Evolutionary conservation across 2,797 vertebrate species (phyloP).

Genomic region (Geotrypetes seraphini): DNA sequence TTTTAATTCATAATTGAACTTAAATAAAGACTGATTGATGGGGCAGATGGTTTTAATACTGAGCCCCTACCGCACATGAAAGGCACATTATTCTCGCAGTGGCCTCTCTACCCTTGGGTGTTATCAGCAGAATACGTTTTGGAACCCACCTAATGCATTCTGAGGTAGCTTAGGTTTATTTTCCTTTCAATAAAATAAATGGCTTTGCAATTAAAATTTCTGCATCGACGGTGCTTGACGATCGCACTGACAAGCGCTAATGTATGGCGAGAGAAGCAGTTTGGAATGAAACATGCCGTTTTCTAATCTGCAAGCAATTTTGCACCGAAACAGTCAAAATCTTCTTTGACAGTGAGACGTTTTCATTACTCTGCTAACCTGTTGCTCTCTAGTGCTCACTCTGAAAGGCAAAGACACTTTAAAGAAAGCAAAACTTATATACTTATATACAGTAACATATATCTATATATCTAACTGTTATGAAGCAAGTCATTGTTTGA

Average conservation of each 20-base stretch:
- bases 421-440: too few species aligned
- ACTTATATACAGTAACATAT: neutral
- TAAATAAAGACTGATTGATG: slow-evolving; percentile 81
- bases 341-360: slow-evolving; percentile 74
- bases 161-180: slow-evolving; percentile 87
- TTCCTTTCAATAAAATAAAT: slow-evolving; percentile 96
- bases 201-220: slow-evolving; percentile 93
- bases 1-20: slow-evolving; percentile 81
- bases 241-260: slow-evolving; percentile 91
- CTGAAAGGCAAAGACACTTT: slow-evolving; percentile 54
- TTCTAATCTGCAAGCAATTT: slow-evolving; percentile 87
- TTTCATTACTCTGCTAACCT: slow-evolving; percentile 87
- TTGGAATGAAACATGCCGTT: slow-evolving; percentile 86
- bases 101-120: slow-evolving; percentile 73
- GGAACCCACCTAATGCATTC: slow-evolving; percentile 89
- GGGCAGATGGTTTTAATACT: slow-evolving; percentile 84
- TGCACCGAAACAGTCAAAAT: slow-evolving; percentile 68
- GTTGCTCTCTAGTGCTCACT: slow-evolving; percentile 68
- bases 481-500: slow-evolving; percentile 80
- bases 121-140: slow-evolving; percentile 84
- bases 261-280: slow-evolving; percentile 70
- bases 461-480: slow-evolving; percentile 49
- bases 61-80: slow-evolving; percentile 65
- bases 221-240: slow-evolving; percentile 81
- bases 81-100: slow-evolving; percentile 69